A percentile compares a stretch with the other conserved stretches of the same genome.
phyloP scores from a whole-genome alignment of 2,113 vertebrate genomes.

The Psittacus erithacus region DNA sequence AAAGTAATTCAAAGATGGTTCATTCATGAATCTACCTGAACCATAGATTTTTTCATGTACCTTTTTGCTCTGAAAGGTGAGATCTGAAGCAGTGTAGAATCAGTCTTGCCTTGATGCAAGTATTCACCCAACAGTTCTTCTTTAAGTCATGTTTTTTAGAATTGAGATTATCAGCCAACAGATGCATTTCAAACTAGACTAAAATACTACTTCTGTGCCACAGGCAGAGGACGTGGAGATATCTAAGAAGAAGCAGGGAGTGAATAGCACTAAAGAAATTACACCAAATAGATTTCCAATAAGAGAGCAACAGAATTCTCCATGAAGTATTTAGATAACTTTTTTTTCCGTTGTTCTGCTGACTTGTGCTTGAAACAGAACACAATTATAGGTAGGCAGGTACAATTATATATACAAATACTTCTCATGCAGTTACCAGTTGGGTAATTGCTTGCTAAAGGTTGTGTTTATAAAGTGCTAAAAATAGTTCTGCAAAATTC shows the following conservation, averaged over 20 bases:
- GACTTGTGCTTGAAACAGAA: neutral
- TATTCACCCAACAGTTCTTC: neutral
- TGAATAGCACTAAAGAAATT: neutral
- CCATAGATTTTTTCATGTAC: neutral
- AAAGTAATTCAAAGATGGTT: slow-evolving; percentile 10
- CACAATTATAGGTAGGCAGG: neutral
- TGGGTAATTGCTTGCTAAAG: neutral
- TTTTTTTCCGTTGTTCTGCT: neutral
- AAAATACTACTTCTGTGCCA: neutral
- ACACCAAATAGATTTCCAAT: neutral
- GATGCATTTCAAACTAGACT: neutral
- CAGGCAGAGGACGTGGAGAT: neutral
- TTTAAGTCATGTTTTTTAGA: neutral
- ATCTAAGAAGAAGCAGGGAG: neutral
- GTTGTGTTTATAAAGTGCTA: neutral
- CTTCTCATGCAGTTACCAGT: neutral
- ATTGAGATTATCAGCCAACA: neutral
- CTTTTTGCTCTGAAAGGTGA: neutral
- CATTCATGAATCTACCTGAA: neutral
- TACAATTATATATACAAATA: neutral
- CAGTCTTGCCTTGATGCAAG: neutral
- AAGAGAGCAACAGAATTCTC: neutral
- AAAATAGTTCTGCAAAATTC: neutral
- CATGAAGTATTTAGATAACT: neutral
- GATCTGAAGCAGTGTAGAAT: neutral